phyloP scores from a whole-genome alignment of 2,113 vertebrate genomes.

The Rallus limicola region DNA sequence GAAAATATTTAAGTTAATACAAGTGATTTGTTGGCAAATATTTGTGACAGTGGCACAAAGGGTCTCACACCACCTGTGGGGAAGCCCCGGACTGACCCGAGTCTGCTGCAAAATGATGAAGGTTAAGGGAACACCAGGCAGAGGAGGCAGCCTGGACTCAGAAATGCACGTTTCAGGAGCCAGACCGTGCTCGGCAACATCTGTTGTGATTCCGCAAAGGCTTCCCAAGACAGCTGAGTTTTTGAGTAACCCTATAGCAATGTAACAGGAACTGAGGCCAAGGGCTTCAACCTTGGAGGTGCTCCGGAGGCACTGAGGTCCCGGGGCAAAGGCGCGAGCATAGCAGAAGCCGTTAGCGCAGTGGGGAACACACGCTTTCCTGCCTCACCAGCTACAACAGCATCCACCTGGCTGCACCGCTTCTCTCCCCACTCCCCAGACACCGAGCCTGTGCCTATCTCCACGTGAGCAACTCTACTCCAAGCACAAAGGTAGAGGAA shows the following conservation, averaged over 20 bases:
- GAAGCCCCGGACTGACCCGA: neutral
- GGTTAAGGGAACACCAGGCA: neutral
- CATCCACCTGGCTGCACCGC: neutral
- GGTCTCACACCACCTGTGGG: neutral
- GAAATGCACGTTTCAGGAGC: neutral
- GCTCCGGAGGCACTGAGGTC: accelerated
- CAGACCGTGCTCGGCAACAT: neutral
- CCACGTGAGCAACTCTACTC: neutral
- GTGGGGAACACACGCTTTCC: accelerated
- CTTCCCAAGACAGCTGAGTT: neutral
- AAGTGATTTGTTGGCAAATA: neutral
- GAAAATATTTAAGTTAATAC: neutral
- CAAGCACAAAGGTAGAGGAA: neutral
- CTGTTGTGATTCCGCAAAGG: neutral
- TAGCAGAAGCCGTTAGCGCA: neutral
- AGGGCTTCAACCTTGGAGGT: neutral
- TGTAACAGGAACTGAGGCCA: neutral
- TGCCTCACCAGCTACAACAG: neutral
- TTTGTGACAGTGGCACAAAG: neutral
- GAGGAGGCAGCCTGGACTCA: neutral
- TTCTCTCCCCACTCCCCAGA: neutral
- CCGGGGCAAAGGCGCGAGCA: neutral
- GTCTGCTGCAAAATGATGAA: neutral
- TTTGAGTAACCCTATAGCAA: neutral
- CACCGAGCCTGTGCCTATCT: neutral